Evolutionary conservation across 2,888 invertebrate genomes (phyloP).

Genomic region (Syrista parreyssii): DNA sequence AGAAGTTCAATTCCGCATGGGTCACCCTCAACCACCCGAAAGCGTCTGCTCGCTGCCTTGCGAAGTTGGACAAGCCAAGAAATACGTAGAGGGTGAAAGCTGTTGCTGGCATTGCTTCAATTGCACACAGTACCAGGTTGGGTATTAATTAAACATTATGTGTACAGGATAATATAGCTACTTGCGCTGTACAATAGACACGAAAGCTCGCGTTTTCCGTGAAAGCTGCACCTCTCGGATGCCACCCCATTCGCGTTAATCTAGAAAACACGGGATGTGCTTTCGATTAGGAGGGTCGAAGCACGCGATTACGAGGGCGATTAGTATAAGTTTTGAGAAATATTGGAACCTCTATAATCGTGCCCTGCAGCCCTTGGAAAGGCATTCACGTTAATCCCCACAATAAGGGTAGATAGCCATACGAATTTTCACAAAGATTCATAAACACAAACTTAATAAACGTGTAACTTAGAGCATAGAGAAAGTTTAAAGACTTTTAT

Average conservation of each 20-base stretch:
- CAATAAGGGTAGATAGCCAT: background rate
- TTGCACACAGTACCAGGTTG: slow-evolving; percentile 87
- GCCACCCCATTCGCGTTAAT: background rate
- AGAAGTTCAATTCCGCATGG: slow-evolving; percentile 88
- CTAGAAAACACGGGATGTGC: background rate
- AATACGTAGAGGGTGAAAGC: slow-evolving; percentile 91
- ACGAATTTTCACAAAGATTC: background rate
- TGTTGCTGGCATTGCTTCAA: slow-evolving; percentile 96
- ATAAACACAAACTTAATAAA: background rate
- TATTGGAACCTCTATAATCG: background rate
- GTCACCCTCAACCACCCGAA: slow-evolving; percentile 82
- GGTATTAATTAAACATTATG: slow-evolving; percentile 21
- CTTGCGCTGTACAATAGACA: background rate
- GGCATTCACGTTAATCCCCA: background rate
- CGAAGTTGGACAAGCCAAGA: slow-evolving; percentile 88
- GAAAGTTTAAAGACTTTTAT: background rate
- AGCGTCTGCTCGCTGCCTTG: slow-evolving; percentile 94
- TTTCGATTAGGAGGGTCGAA: background rate
- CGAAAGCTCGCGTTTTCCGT: background rate
- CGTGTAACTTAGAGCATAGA: background rate
- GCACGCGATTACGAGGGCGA: background rate
- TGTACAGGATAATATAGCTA: background rate
- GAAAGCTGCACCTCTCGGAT: background rate
- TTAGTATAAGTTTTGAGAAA: background rate
- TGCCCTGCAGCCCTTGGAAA: background rate